Evolutionary conservation across 2,113 vertebrate genomes (phyloP).

Genomic region (Callithrix jacchus): DNA sequence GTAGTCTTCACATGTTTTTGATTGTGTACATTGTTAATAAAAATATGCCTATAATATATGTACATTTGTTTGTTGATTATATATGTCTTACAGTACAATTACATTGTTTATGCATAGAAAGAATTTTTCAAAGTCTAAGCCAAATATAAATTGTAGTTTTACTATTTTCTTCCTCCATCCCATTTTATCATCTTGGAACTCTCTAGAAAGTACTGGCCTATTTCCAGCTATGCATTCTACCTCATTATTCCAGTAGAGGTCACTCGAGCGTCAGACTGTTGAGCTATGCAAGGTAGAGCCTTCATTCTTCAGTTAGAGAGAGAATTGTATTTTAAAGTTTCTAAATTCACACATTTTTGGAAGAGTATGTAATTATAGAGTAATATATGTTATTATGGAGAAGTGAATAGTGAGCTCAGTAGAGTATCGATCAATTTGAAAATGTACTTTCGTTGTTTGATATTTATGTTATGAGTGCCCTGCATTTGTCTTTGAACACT

Average conservation of each 20-base stretch:
- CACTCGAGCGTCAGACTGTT: slow-evolving; percentile 5
- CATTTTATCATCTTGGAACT: not conserved
- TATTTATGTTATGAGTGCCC: slow-evolving; percentile 9
- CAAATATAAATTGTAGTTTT: not conserved
- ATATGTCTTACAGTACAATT: not conserved
- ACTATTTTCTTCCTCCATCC: not conserved
- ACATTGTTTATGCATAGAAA: not conserved
- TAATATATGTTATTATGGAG: not conserved
- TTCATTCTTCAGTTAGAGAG: slow-evolving; percentile 5
- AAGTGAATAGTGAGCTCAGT: not conserved
- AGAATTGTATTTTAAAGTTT: slow-evolving; percentile 7
- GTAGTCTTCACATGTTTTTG: not conserved
- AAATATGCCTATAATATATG: not conserved
- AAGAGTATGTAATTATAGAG: not conserved
- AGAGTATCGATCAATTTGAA: not conserved
- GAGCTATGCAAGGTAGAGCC: not conserved
- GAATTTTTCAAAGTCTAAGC: slow-evolving; percentile 13
- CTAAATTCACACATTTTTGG: not conserved
- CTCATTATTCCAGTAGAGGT: slow-evolving; percentile 55
- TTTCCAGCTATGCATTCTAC: not conserved
- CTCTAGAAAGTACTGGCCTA: not conserved
- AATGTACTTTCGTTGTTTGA: not conserved
- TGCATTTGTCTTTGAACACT: slow-evolving; percentile 24
- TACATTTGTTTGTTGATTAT: not conserved
- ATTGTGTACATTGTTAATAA: not conserved